These are phyloP conservation scores for Gorsachius magnificus DNA, from an alignment of 2,797 vertebrate species.

Conservation along the genomic window DNA sequence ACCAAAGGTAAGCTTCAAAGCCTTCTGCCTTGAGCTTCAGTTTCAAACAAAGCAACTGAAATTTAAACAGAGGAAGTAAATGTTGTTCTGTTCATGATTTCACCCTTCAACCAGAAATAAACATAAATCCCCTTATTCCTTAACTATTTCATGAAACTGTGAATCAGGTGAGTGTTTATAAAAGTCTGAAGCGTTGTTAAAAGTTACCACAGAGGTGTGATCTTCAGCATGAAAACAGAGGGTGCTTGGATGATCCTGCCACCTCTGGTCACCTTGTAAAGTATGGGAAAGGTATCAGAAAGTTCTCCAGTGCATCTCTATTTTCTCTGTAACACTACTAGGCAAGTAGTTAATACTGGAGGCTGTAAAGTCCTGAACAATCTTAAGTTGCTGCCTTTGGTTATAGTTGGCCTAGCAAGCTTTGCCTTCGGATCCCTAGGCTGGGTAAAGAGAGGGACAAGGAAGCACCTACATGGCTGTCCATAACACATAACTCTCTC, in stretches of 20 bases:
- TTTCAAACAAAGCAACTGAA: conserved; percentile 62
- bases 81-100: conserved; percentile 51
- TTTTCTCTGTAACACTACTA: background rate
- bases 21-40: conserved; percentile 44
- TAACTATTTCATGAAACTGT: conserved; percentile 9
- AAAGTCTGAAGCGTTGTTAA: background rate
- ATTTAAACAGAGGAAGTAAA: conserved; percentile 67
- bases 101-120: conserved; percentile 54
- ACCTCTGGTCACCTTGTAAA: background rate
- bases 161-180: background rate
- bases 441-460: background rate
- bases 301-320: background rate
- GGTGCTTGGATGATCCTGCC: background rate
- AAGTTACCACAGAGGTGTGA: background rate
- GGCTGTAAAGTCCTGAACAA: background rate
- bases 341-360: background rate
- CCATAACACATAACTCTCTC: accelerated
- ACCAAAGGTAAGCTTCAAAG: conserved; percentile 56
- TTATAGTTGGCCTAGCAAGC: background rate
- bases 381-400: background rate
- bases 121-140: conserved; percentile 25
- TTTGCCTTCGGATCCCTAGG: background rate
- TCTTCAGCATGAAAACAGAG: background rate
- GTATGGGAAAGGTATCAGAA: background rate
- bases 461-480: background rate